phyloP scores from a whole-genome alignment of 2,797 vertebrate species.

The Orientallactaga sibirica region DNA sequence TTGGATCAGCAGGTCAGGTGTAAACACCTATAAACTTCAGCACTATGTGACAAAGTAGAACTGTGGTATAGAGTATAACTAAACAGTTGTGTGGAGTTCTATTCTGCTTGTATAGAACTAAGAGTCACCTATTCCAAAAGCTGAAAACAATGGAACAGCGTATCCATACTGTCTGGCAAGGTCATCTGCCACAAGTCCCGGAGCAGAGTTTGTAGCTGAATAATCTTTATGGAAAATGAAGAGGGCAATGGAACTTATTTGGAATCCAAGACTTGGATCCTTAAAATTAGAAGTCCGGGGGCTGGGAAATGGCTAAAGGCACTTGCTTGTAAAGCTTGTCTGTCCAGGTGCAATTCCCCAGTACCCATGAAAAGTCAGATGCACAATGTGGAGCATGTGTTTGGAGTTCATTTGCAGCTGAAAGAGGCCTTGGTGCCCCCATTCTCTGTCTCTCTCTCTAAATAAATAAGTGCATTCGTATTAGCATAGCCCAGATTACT shows the following conservation, averaged over 20 bases:
- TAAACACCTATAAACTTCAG: neutral
- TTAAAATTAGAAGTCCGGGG: neutral
- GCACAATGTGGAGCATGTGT: too few relatives aligned
- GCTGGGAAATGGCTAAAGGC: neutral
- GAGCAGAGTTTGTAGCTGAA: neutral
- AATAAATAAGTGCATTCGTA: neutral
- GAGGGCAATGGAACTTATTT: slow-evolving; percentile 1
- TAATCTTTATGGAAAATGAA: neutral
- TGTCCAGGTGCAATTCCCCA: too few relatives aligned
- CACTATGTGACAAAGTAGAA: neutral
- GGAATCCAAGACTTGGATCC: neutral
- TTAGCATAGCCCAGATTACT: neutral
- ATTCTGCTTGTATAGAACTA: slow-evolving; percentile 39
- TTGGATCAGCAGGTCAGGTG: neutral
- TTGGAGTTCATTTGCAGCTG: too few relatives aligned
- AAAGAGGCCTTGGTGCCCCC: neutral
- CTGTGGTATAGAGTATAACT: neutral
- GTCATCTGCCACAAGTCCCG: neutral
- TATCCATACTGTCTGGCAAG: neutral
- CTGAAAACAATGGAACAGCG: neutral
- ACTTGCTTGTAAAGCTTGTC: too few relatives aligned
- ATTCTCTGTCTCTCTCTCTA: neutral
- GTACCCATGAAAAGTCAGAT: too few relatives aligned
- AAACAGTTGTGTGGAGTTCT: slow-evolving; percentile 11
- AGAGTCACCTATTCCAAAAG: slow-evolving; percentile 38